Evolutionary conservation across 2,113 vertebrate genomes (phyloP).

Genomic region (Barbus barbus): DNA sequence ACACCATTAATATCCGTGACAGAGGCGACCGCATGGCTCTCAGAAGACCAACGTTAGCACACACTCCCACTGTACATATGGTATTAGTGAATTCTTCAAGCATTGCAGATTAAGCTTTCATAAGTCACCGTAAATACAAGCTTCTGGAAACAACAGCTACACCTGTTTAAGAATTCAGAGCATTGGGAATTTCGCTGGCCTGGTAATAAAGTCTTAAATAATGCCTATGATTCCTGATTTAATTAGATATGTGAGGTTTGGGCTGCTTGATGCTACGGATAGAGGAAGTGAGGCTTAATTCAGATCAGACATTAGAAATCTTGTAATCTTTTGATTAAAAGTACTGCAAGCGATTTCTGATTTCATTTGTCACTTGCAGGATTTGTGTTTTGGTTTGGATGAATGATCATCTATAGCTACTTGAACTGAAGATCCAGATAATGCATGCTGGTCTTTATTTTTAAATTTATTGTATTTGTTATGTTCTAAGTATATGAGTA

Average conservation of each 20-base stretch:
- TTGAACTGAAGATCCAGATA: constrained; percentile 7
- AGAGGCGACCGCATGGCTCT: constrained; percentile 76
- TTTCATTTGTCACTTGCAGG: background rate
- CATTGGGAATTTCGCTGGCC: constrained; percentile 53
- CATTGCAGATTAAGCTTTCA: constrained; percentile 82
- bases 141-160: constrained; percentile 35
- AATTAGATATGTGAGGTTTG: constrained; percentile 33
- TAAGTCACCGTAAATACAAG: constrained; percentile 49
- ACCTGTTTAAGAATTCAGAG: constrained; percentile 59
- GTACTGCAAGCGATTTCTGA: background rate
- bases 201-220: constrained; percentile 48
- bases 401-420: background rate
- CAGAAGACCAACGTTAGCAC: constrained; percentile 76
- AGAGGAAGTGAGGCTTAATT: constrained; percentile 27
- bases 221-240: constrained; percentile 38
- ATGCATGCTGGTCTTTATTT: constrained; percentile 2
- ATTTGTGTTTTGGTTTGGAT: background rate
- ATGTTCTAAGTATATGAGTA: background rate
- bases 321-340: background rate
- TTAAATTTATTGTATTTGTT: too few species aligned
- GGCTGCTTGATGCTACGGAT: background rate
- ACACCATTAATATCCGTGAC: constrained; percentile 85
- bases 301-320: background rate
- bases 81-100: constrained; percentile 84
- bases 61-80: constrained; percentile 66